phyloP scores from a whole-genome alignment of 1,140 invertebrate genomes.

The Drosophila carrolli region DNA sequence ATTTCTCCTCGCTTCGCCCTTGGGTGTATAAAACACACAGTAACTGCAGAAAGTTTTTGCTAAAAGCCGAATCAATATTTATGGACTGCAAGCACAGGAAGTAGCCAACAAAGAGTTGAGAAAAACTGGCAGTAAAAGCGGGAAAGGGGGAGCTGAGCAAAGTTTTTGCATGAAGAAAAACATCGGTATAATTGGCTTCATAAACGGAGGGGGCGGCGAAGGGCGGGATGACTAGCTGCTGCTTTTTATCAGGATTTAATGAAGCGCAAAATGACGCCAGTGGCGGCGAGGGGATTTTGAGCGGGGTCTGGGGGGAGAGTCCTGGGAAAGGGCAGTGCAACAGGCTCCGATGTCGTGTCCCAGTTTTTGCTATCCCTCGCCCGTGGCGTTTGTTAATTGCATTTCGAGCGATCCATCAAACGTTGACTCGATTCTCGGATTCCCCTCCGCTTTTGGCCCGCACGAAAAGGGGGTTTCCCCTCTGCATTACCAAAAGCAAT shows the following conservation, averaged over 20 bases:
- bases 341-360: constrained; percentile 33
- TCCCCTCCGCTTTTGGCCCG: constrained; percentile 5
- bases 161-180: constrained; percentile 62
- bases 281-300: background rate
- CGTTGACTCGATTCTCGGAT: constrained; percentile 37
- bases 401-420: constrained; percentile 63
- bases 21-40: constrained; percentile 25
- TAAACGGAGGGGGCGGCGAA: constrained; percentile 29
- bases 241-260: constrained; percentile 59
- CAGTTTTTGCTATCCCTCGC: constrained; percentile 21
- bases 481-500: constrained; percentile 76
- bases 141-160: constrained; percentile 13
- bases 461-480: constrained; percentile 45
- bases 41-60: constrained; percentile 44
- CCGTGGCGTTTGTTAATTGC: constrained; percentile 58
- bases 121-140: constrained; percentile 11
- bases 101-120: constrained; percentile 37
- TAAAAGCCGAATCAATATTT: constrained; percentile 67
- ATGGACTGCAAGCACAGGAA: constrained; percentile 59
- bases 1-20: constrained; percentile 4
- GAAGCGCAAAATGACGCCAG: constrained; percentile 71
- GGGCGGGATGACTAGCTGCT: constrained; percentile 20
- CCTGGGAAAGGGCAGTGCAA: constrained; percentile 27
- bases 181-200: constrained; percentile 68
- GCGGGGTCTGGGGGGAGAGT: background rate